Evolutionary conservation across 2,888 invertebrate genomes (phyloP).

Genomic region (Acleris laterana): DNA sequence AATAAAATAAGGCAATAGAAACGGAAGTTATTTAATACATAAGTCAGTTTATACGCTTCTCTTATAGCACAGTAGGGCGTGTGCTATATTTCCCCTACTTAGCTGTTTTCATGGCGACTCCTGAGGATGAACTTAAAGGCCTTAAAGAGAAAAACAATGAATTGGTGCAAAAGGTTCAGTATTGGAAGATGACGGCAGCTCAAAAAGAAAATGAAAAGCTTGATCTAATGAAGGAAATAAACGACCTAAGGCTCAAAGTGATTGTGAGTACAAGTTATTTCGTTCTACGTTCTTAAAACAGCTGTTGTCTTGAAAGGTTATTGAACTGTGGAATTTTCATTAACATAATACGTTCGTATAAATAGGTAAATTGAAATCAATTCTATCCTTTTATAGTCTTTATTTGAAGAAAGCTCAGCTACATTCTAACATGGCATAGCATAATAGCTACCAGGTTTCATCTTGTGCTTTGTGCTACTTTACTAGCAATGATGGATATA

Average conservation of each 20-base stretch:
- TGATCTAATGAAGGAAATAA: constrained; percentile 71
- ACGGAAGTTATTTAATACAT: neutral
- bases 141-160: constrained; percentile 71
- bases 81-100: constrained; percentile 3
- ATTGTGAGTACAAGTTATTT: constrained; percentile 60
- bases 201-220: constrained; percentile 71
- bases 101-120: constrained; percentile 51
- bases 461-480: too few relatives aligned
- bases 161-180: constrained; percentile 69
- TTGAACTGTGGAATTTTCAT: constrained; percentile 6
- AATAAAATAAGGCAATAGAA: constrained; percentile 17
- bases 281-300: constrained; percentile 4
- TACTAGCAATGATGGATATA: too few relatives aligned
- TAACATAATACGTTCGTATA: too few relatives aligned
- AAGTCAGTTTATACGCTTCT: neutral
- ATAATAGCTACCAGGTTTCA: too few relatives aligned
- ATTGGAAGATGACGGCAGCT: constrained; percentile 71
- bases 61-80: constrained; percentile 1
- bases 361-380: too few relatives aligned
- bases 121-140: constrained; percentile 66
- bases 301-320: constrained; percentile 28
- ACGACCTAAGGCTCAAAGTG: constrained; percentile 69
- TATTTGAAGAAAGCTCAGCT: too few relatives aligned
- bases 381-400: too few relatives aligned
- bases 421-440: too few relatives aligned